phyloP scores from a whole-genome alignment of 2,113 vertebrate species.

The Cyprinodon brontotheroides region DNA sequence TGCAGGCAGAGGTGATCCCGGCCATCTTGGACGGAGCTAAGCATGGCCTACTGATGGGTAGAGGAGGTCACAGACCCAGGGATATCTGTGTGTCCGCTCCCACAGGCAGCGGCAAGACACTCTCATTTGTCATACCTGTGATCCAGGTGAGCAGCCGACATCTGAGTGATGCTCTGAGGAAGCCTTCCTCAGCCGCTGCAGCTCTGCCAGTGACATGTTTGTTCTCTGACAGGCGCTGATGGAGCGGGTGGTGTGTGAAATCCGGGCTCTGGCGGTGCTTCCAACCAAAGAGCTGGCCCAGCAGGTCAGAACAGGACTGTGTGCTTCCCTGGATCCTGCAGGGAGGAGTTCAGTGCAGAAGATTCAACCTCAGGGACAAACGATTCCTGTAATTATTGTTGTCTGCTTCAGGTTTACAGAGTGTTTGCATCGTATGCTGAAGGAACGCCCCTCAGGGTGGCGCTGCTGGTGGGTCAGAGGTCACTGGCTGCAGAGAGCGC shows the following conservation, averaged over 20 bases:
- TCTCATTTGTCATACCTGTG: slow-evolving; percentile 92
- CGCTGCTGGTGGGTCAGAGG: slow-evolving; percentile 88
- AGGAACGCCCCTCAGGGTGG: slow-evolving; percentile 83
- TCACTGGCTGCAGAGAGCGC: slow-evolving; percentile 87
- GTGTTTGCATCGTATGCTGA: slow-evolving; percentile 89
- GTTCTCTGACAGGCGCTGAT: slow-evolving; percentile 81
- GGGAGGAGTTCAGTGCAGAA: no score
- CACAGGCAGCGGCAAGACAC: slow-evolving; percentile 95
- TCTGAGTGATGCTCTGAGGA: not conserved
- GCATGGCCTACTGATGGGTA: slow-evolving; percentile 82
- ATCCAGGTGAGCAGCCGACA: slow-evolving; percentile 82
- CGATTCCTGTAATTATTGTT: not conserved
- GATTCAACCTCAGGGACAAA: no score
- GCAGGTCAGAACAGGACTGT: slow-evolving; percentile 76
- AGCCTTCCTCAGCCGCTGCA: not conserved
- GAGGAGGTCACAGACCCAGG: slow-evolving; percentile 85
- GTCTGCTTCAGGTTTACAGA: slow-evolving; percentile 84
- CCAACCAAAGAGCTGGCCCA: slow-evolving; percentile 97
- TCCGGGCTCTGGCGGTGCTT: slow-evolving; percentile 88
- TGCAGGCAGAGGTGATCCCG: slow-evolving; percentile 93
- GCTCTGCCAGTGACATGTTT: not conserved
- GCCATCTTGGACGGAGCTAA: slow-evolving; percentile 83
- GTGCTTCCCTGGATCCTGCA: no score
- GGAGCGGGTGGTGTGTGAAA: slow-evolving; percentile 84
- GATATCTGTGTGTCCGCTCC: slow-evolving; percentile 96